Conservation (phyloP, 1,140 invertebrate species). For the Philaenus spumarius region DNA sequence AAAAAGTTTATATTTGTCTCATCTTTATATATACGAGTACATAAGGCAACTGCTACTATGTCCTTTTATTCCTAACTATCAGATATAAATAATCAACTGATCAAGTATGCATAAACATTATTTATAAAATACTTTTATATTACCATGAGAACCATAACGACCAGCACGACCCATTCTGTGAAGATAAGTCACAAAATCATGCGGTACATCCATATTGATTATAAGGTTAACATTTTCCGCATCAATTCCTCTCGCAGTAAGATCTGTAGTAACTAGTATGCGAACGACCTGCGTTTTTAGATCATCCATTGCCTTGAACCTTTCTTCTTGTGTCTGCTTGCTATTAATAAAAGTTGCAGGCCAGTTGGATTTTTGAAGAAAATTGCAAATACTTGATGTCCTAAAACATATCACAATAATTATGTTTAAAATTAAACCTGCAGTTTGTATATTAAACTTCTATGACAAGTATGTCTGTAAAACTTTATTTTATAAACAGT, state of each 20-base stretch:
- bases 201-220: constrained; percentile 85
- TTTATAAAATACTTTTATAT: too few relatives aligned
- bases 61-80: too few relatives aligned
- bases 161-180: constrained; percentile 94
- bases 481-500: too few relatives aligned
- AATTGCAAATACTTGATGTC: constrained; percentile 63
- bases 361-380: constrained; percentile 56
- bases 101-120: too few relatives aligned
- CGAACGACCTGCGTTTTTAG: constrained; percentile 45
- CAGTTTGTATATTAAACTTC: too few relatives aligned
- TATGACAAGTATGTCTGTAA: too few relatives aligned
- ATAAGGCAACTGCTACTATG: too few relatives aligned
- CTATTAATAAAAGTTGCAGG: constrained; percentile 15
- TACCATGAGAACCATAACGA: constrained; percentile 73
- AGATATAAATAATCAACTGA: too few relatives aligned
- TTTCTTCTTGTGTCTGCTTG: constrained; percentile 15
- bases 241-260: constrained; percentile 84
- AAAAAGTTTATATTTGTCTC: too few relatives aligned
- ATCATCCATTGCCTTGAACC: constrained; percentile 7
- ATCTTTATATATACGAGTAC: too few relatives aligned
- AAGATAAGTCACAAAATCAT: constrained; percentile 80
- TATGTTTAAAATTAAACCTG: too few relatives aligned
- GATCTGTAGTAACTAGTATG: constrained; percentile 86
- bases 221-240: constrained; percentile 87
- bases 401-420: too few relatives aligned